Evolutionary conservation across 1,140 invertebrate genomes (phyloP).

Genomic region (Drosophila pallidifrons): DNA sequence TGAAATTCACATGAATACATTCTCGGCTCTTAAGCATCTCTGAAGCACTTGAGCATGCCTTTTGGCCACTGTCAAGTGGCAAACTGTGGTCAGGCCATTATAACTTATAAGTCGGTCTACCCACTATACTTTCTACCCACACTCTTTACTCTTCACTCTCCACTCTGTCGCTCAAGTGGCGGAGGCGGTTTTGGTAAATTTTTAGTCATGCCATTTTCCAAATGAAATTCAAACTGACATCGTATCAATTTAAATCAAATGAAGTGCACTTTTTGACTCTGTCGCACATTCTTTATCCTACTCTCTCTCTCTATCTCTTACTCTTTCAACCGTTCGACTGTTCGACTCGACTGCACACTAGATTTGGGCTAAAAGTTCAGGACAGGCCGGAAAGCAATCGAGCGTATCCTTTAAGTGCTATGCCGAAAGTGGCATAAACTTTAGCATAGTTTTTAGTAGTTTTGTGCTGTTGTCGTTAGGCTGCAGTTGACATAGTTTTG

Average conservation of each 20-base stretch:
- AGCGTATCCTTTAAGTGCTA: slow-evolving; percentile 67
- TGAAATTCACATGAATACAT: slow-evolving; percentile 72
- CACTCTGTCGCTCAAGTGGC: slow-evolving; percentile 34
- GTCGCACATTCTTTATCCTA: neutral
- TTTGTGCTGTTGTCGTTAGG: slow-evolving; percentile 8
- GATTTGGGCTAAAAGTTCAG: slow-evolving; percentile 30
- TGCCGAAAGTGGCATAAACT: slow-evolving; percentile 59
- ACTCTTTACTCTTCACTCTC: neutral
- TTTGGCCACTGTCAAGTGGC: slow-evolving; percentile 73
- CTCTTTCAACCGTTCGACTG: slow-evolving; percentile 6
- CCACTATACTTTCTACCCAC: neutral
- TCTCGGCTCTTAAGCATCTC: slow-evolving; percentile 58
- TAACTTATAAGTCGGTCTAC: slow-evolving; percentile 64
- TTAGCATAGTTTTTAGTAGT: slow-evolving; percentile 63
- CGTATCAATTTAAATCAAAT: slow-evolving; percentile 82
- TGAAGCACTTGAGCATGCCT: slow-evolving; percentile 78
- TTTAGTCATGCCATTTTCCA: slow-evolving; percentile 63
- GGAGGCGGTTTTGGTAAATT: slow-evolving; percentile 31
- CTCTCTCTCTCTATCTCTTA: neutral
- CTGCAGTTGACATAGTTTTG: slow-evolving; percentile 70
- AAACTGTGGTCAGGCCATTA: slow-evolving; percentile 81
- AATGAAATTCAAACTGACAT: slow-evolving; percentile 77
- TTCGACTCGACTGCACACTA: slow-evolving; percentile 40
- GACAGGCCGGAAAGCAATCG: slow-evolving; percentile 56
- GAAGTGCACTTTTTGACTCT: slow-evolving; percentile 72